These are phyloP conservation scores for Saccopteryx leptura DNA, from an alignment of 2,113 vertebrate genomes.

Conservation along the genomic window DNA sequence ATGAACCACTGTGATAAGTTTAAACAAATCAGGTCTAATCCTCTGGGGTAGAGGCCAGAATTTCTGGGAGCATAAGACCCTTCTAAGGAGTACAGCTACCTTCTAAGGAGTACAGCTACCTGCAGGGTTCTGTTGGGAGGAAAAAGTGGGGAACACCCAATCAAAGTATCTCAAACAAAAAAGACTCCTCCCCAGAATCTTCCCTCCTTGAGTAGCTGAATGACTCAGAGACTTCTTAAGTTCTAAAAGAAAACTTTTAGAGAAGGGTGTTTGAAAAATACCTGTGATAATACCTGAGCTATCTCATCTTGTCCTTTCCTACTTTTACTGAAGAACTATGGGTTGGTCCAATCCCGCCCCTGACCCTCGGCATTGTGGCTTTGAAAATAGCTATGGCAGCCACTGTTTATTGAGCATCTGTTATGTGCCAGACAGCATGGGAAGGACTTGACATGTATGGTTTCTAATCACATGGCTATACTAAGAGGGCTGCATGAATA, in stretches of 20 bases:
- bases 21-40: neutral
- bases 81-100: neutral
- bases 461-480: neutral
- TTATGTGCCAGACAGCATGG: neutral
- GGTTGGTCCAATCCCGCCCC: neutral
- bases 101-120: neutral
- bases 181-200: neutral
- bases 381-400: neutral
- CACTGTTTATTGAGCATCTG: constrained; percentile 2
- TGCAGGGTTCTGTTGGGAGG: neutral
- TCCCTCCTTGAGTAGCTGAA: constrained; percentile 5
- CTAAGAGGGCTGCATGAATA: neutral
- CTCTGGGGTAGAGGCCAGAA: neutral
- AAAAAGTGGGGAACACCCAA: neutral
- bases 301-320: neutral
- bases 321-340: constrained; percentile 12
- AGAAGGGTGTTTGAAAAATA: neutral
- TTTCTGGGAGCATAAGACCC: neutral
- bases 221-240: neutral
- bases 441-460: neutral
- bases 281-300: neutral
- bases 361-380: neutral
- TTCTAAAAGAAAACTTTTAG: constrained; percentile 30
- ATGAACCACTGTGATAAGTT: neutral
- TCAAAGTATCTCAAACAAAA: neutral